Base-by-base conservation (phyloP, 2,888 invertebrate genomes). In the Synanthedon myopaeformis region DNA sequence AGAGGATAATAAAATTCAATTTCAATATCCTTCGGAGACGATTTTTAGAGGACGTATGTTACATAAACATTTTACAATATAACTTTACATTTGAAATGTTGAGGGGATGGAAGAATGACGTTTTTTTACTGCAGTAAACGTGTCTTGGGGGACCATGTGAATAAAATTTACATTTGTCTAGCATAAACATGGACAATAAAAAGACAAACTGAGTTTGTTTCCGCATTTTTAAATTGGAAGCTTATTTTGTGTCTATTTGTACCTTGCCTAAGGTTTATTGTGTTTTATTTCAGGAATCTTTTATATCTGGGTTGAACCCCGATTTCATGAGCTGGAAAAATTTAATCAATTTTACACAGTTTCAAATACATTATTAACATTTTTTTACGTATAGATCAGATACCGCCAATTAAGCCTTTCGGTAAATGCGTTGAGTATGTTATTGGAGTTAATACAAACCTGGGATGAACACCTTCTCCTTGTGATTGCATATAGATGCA, bases 1-100 rank as follows among this genome's bases (percentile, higher is more conserved):
- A 63, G 66, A 64, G 72, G 74, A 70, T 66, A 66, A 70, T 68
- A 69, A 70, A 79, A 80, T 82, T 82, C 80, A 81, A 80, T 83
- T 78, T 69, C 74, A 64, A 66, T 69, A 69, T 70, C 66, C 62
- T 61, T 61, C 53, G 59, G 58, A 59, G 61, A 65, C 70, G 68
- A 66, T 66, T 69, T 70, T 67, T 68, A 70, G 62, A 62, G 63
- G 65, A 68, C 69, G 68, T 68, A 69, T 72, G 69, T 76, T 80
- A 80, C 80, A 81, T 77, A 72, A 68, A 69, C 72, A 72, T 75
- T 78, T 74, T 72, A 71, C 65, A 70, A 73, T 75, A 76, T 74
- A 70, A 70, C 72, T 65, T 62, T 66, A 64, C 66, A 61, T 63
- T 60, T 56, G 56, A 56, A 59, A 60, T 65, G 58, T 62, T 62